A percentile compares a stretch with the other conserved stretches of the same genome.
Conservation (phyloP, 2,113 vertebrate genomes). For the Glaucidium brasilianum region DNA sequence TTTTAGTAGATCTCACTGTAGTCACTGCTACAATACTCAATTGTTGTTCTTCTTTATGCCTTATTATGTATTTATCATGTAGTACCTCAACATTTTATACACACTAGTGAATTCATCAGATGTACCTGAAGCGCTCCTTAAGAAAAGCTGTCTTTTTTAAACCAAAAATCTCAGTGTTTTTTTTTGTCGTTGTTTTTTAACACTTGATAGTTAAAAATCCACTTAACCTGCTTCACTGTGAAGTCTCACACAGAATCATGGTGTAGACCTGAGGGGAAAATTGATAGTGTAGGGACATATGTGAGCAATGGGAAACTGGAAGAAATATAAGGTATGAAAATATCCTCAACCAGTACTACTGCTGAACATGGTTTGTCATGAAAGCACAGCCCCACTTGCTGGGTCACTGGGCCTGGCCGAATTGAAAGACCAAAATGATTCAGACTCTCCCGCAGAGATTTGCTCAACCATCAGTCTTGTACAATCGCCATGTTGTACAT, state of each 20-base stretch:
- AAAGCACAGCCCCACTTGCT: background rate
- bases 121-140: background rate
- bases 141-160: background rate
- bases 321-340: background rate
- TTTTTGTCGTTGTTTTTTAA: background rate
- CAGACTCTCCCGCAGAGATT: background rate
- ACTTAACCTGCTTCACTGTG: background rate
- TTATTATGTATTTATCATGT: background rate
- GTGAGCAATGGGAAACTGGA: background rate
- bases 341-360: background rate
- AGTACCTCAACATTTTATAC: background rate
- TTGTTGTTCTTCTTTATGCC: background rate
- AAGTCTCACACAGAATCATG: background rate
- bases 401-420: background rate
- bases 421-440: background rate
- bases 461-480: background rate
- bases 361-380: background rate
- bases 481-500: background rate
- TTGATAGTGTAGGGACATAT: background rate
- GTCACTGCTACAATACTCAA: background rate
- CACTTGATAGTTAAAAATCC: background rate
- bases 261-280: background rate
- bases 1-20: background rate
- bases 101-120: background rate
- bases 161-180: accelerated